Conservation (phyloP, 2,797 vertebrate species). For the Cetoscarus ocellatus region DNA sequence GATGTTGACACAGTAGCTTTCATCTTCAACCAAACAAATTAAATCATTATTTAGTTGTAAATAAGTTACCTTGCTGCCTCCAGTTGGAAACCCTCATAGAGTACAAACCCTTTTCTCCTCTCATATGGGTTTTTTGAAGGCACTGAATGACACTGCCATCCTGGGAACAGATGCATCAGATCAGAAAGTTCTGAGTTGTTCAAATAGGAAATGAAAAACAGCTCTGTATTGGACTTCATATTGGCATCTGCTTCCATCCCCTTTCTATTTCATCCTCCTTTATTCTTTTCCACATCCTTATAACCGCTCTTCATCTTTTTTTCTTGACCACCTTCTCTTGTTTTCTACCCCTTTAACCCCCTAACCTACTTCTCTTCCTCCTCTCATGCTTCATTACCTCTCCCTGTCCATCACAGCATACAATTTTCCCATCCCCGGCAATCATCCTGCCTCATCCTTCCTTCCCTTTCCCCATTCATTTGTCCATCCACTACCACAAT, state of each 20-base stretch:
- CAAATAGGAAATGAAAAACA: slow-evolving; percentile 1
- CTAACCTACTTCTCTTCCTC: slow-evolving; percentile 10
- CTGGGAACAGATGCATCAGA: neutral
- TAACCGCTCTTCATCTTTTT: neutral
- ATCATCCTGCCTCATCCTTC: slow-evolving; percentile 1
- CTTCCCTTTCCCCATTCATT: neutral
- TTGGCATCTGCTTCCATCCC: neutral
- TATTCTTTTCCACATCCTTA: neutral
- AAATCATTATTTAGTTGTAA: neutral
- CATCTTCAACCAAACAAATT: neutral
- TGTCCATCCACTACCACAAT: neutral
- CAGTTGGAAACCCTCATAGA: neutral
- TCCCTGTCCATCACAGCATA: slow-evolving; percentile 27
- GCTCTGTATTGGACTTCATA: slow-evolving; percentile 1
- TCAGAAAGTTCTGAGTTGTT: neutral
- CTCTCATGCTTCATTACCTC: slow-evolving; percentile 40
- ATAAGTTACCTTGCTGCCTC: neutral
- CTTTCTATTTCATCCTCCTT: slow-evolving; percentile 10
- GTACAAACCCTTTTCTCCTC: neutral
- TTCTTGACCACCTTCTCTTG: neutral
- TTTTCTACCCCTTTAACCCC: slow-evolving; percentile 18
- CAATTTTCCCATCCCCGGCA: slow-evolving; percentile 9
- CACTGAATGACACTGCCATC: neutral
- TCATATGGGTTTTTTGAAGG: neutral
- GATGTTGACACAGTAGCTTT: neutral